Evolutionary conservation across 2,797 vertebrate species (phyloP), one percentile per base, ranked within the genome.

Genomic region (Platyrinchus mystaceus): DNA sequence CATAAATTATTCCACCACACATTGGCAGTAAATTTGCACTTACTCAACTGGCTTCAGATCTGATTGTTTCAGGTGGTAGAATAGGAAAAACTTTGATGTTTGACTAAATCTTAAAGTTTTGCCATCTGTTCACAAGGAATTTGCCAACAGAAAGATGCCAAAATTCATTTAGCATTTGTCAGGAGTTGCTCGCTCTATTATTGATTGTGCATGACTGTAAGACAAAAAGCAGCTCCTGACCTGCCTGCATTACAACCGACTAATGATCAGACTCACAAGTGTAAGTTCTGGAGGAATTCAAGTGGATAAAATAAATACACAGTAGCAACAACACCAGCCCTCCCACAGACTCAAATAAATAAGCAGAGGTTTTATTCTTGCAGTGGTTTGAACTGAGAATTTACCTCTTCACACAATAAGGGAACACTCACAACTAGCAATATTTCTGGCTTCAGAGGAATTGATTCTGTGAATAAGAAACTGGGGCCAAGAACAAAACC

Each of bases 51-150:
- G 82, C 82, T 96, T 89, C 56, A 53, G 58, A 92, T 85, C 37
- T 5, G 53, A 80, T 78, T 89, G 79, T 85, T 96, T 96, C 91
- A 94, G 62, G 91, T 81, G 66, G 69, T 34, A 87, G 69, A 83
- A 84, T 12, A 71, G 41, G 79, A 78, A 89, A 90, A 91, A 83
- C 60, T 93, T 86, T 52, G 39, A 75, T 75, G 34, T 88, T 95
- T 91, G 66, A 89, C 91, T 87, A 81, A 75, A 85, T 50, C 74
- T 93, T 81, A 83, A 90, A 93, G 58, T 55, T 87, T 75, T 66
- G 32, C 84, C 82, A 84, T 95, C 91, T 96, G 91, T 78, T 96
- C 87, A 69, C 50, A 58, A 94, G 21, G 22, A 58, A 84, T 86
- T 84, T 94, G 79, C 80, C 91, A 81, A 55, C 26, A 84, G 76